phyloP scores from a whole-genome alignment of 2,113 vertebrate species.

The Cebidichthys violaceus region DNA sequence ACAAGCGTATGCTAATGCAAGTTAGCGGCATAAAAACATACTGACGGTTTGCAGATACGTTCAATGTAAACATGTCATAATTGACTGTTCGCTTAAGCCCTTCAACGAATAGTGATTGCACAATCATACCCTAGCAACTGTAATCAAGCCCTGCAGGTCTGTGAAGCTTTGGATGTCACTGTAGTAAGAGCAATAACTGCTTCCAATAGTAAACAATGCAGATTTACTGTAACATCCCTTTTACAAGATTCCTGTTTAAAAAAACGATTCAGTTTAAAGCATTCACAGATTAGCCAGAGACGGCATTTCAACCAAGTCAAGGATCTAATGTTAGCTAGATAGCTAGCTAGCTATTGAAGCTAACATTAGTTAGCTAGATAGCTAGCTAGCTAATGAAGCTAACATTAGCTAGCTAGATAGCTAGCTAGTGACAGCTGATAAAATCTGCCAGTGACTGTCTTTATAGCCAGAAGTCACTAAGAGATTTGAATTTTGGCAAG shows the following conservation, averaged over 20 bases:
- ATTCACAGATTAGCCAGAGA: neutral
- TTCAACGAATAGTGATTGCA: neutral
- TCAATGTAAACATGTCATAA: neutral
- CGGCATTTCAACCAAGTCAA: neutral
- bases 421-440: neutral
- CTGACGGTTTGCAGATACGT: neutral
- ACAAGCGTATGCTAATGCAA: slow-evolving; percentile 74
- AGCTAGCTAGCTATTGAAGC: too few species aligned
- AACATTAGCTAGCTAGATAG: neutral
- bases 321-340: neutral
- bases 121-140: neutral
- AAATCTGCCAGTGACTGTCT: too few species aligned
- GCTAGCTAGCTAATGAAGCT: too few species aligned
- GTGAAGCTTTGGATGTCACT: neutral
- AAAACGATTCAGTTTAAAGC: too few species aligned
- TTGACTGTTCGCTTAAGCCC: neutral
- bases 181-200: neutral
- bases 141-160: neutral
- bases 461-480: neutral
- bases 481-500: too few species aligned
- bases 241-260: too few species aligned
- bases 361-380: neutral
- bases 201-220: neutral
- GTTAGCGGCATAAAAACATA: slow-evolving; percentile 30
- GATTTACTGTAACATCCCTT: too few species aligned